A percentile compares a stretch with the other conserved stretches of the same genome.
These are phyloP conservation scores for Hybos culiciformis DNA, from an alignment of 2,888 invertebrate species.

Conservation along the genomic window DNA sequence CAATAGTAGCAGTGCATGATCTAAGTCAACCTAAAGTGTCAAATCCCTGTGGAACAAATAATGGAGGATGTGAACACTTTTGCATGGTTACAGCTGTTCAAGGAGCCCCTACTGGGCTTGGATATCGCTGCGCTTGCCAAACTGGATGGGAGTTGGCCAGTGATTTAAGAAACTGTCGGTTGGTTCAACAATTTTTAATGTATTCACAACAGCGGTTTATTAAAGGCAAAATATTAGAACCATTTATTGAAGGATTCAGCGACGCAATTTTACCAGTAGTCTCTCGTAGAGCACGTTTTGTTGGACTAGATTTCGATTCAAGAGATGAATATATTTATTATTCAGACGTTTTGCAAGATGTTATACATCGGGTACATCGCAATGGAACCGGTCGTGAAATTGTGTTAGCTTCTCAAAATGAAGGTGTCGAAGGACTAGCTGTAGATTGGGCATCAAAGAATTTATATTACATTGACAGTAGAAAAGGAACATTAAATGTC, in stretches of 20 bases:
- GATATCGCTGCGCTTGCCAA: constrained; percentile 83
- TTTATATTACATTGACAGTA: constrained; percentile 87
- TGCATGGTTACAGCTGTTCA: constrained; percentile 75
- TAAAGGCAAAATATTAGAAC: constrained; percentile 80
- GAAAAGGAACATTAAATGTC: constrained; percentile 88
- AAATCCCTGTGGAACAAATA: constrained; percentile 77
- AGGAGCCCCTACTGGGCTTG: constrained; percentile 51
- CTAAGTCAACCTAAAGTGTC: constrained; percentile 59
- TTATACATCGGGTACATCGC: constrained; percentile 71
- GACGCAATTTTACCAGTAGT: constrained; percentile 93
- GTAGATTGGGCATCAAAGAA: constrained; percentile 95
- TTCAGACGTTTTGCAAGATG: constrained; percentile 92
- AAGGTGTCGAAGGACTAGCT: constrained; percentile 90
- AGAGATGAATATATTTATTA: constrained; percentile 87
- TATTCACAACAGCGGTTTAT: constrained; percentile 93
- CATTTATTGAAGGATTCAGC: constrained; percentile 78
- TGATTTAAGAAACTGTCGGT: constrained; percentile 65
- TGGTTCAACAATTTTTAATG: constrained; percentile 80
- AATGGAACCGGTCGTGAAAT: constrained; percentile 73
- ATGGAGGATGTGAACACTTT: constrained; percentile 86
- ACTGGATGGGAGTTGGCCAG: constrained; percentile 67
- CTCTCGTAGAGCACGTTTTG: constrained; percentile 79
- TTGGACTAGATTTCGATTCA: constrained; percentile 89
- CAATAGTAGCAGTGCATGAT: constrained; percentile 67
- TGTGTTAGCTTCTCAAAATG: constrained; percentile 88